Base-by-base conservation (phyloP, 2,888 invertebrate genomes). In the Myopa tessellatipennis region DNA sequence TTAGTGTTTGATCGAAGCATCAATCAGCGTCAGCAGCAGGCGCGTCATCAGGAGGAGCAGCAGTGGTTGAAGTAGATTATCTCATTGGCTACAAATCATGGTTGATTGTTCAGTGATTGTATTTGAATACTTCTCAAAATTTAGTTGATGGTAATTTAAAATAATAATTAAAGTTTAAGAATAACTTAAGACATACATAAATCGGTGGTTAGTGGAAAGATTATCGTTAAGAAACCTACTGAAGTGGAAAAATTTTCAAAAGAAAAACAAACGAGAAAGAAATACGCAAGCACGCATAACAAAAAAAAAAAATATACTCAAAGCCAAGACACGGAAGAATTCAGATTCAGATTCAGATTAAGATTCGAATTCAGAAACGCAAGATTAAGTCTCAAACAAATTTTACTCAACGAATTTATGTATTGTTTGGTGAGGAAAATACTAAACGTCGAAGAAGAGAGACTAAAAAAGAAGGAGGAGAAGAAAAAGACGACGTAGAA, bases 31-130 rank as follows among this genome's bases (percentile, higher is more conserved):
- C 83, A 82, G 79, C 80, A 80, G 82, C 60, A 69, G 58, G 55
- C 52, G 55, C 55, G 70, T 12, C 86, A 84, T 82, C 85, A 85
- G 84, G 83, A 86, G 85, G 85, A 88, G 86, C 88, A 88, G 88
- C 86, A 84, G 86, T 87, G 83, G 87, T 84, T 84, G 87, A 85
- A 87, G 87, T 88, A 88, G 84, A 87, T 86, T 88, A 88, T 84
- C 83, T 88, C 87, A 87, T 87, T 86, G 87, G 87, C 87, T 87
- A 85, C 83, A 83, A 83, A 82, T 83, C 79, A 78, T 75, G 78
- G 77, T 78, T 76, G 78, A 78, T 74, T 76, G 82, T 65, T 65
- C 65, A 65, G 16, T 38, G 34, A 40, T n/a, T 0, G 45, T 63
- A 34, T 12, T 63, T 34, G 12, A 18, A 7, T 63, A 3, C 26